phyloP scores from a whole-genome alignment of 2,888 invertebrate genomes.

The Tribolium freemani region DNA sequence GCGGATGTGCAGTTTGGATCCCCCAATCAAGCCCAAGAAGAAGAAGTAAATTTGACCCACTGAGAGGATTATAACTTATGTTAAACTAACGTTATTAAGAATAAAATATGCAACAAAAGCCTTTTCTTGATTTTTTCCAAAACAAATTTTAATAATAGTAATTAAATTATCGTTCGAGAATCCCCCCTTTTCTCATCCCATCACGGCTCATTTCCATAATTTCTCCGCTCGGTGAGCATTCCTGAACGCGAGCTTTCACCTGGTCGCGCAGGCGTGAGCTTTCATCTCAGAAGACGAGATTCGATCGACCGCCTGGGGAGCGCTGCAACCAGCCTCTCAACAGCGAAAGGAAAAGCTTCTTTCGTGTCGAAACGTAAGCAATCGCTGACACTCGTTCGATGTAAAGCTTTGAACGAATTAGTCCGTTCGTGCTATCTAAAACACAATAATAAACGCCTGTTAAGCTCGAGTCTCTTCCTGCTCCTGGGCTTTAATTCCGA shows the following conservation, averaged over 20 bases:
- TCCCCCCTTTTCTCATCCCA: not conserved
- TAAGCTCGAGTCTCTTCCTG: constrained; percentile 46
- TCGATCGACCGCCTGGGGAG: constrained; percentile 30
- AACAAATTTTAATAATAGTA: too few relatives aligned
- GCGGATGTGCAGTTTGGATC: constrained; percentile 82
- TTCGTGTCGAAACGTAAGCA: constrained; percentile 37
- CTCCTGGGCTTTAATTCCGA: constrained; percentile 34
- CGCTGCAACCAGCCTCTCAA: constrained; percentile 41
- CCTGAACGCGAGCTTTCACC: not conserved
- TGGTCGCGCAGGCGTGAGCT: constrained; percentile 28
- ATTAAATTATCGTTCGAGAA: not conserved
- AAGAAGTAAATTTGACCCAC: constrained; percentile 36
- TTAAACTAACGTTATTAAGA: not conserved
- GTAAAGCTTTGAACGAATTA: constrained; percentile 41
- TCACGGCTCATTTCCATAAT: constrained; percentile 5
- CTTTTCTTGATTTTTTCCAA: too few relatives aligned
- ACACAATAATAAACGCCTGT: constrained; percentile 51
- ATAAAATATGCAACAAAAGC: not conserved
- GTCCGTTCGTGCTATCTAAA: constrained; percentile 44
- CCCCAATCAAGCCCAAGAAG: constrained; percentile 53
- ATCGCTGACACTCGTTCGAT: constrained; percentile 32
- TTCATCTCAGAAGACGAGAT: constrained; percentile 36
- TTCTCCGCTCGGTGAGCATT: not conserved
- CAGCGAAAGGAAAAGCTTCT: constrained; percentile 29
- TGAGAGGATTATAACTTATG: not conserved